A percentile compares a stretch with the other conserved stretches of the same genome.
These are phyloP conservation scores for Ardeotis arabs DNA, from an alignment of 2,113 vertebrate species.

Conservation along the genomic window DNA sequence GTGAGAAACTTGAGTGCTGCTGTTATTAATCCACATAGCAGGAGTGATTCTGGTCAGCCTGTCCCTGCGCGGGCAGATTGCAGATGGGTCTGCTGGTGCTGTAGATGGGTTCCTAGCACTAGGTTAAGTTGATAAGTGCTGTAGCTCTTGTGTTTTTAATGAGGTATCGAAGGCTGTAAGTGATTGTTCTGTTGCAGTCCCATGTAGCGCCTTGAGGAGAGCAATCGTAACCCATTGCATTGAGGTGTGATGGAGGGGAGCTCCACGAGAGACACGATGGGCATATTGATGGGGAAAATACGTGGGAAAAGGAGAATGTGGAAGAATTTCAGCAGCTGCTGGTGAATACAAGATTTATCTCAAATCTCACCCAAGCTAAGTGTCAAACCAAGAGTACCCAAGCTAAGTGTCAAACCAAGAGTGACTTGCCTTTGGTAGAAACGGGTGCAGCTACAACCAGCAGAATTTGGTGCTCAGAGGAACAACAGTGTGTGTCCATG, in stretches of 20 bases:
- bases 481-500: neutral
- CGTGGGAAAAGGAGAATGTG: fast-evolving
- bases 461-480: neutral
- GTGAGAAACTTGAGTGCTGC: neutral
- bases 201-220: neutral
- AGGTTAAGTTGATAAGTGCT: neutral
- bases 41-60: neutral
- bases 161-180: neutral
- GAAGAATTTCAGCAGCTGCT: neutral
- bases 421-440: neutral
- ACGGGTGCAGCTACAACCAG: neutral
- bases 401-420: neutral
- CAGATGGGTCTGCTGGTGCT: fast-evolving
- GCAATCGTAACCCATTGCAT: neutral
- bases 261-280: neutral
- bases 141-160: neutral
- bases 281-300: neutral
- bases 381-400: neutral
- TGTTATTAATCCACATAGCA: neutral
- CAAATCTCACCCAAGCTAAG: neutral
- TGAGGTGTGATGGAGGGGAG: neutral
- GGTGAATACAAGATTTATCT: neutral
- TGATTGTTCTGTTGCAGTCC: neutral
- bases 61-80: neutral
- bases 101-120: neutral